A percentile compares a stretch with the other conserved stretches of the same genome.
phyloP scores from a whole-genome alignment of 2,888 invertebrate species.

The Atrina japonica region DNA sequence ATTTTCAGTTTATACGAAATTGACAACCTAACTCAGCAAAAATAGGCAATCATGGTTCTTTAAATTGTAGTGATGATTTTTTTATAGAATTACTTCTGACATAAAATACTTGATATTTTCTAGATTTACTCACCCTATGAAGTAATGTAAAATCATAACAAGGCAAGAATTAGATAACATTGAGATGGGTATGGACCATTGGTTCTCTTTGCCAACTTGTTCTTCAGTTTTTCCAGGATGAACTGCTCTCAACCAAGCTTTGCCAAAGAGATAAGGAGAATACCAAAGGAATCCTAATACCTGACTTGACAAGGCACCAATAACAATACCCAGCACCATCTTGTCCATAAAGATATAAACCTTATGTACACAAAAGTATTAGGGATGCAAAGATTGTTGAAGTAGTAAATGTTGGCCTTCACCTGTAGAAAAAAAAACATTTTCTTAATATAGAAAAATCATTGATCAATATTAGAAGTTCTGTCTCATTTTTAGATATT shows the following conservation, averaged over 20 bases:
- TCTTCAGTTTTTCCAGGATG: conserved; percentile 36
- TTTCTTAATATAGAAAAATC: no score
- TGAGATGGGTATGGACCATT: conserved; percentile 23
- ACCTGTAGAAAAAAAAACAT: no score
- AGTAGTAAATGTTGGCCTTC: no score
- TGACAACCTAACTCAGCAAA: no score
- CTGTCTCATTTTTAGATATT: no score
- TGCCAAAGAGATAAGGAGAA: conserved; percentile 37
- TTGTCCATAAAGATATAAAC: conserved; percentile 6
- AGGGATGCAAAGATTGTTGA: no score
- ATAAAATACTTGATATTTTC: not conserved
- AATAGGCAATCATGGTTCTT: no score
- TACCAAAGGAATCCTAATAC: conserved; percentile 45
- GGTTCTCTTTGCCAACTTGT: conserved; percentile 6
- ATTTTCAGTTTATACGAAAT: no score
- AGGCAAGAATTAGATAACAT: conserved; percentile 28
- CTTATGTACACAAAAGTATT: no score
- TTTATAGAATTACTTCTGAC: not conserved
- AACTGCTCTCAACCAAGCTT: conserved; percentile 37
- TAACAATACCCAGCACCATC: conserved; percentile 42
- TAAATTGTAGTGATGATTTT: no score
- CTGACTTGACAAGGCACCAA: conserved; percentile 30
- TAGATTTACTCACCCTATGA: conserved; percentile 38
- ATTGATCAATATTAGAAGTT: no score
- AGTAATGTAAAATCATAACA: conserved; percentile 35